Evolutionary conservation across 2,888 invertebrate genomes (phyloP).

Genomic region (Diploptera punctata): DNA sequence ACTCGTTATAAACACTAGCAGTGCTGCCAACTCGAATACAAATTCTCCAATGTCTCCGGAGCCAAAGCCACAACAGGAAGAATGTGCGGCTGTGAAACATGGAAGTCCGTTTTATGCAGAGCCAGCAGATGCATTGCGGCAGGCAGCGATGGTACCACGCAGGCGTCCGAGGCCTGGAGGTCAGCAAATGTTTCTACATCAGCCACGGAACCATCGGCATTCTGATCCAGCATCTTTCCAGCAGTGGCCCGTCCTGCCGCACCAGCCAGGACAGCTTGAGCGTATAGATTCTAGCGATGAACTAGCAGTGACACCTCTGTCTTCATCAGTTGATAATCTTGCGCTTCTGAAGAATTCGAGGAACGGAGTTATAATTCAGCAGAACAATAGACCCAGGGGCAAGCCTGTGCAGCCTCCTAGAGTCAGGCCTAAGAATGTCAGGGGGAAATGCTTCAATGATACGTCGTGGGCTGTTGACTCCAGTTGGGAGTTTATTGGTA

Average conservation of each 20-base stretch:
- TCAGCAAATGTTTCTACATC: slow-evolving; percentile 32
- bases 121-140: slow-evolving; percentile 83
- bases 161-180: slow-evolving; percentile 50
- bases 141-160: slow-evolving; percentile 49
- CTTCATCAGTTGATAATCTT: slow-evolving; percentile 74
- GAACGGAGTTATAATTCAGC: slow-evolving; percentile 41
- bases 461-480: slow-evolving; percentile 85
- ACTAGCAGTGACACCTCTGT: slow-evolving; percentile 51
- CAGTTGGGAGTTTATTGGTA: slow-evolving; percentile 89
- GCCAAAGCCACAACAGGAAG: slow-evolving; percentile 46
- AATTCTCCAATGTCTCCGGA: slow-evolving; percentile 42
- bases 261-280: slow-evolving; percentile 52
- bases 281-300: slow-evolving; percentile 54
- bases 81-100: slow-evolving; percentile 59
- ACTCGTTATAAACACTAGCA: slow-evolving; percentile 42
- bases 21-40: slow-evolving; percentile 42
- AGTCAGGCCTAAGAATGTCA: slow-evolving; percentile 53
- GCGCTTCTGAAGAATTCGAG: slow-evolving; percentile 53
- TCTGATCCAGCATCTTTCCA: slow-evolving; percentile 57
- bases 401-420: slow-evolving; percentile 77
- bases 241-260: slow-evolving; percentile 47
- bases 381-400: slow-evolving; percentile 59
- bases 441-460: slow-evolving; percentile 53
- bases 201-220: slow-evolving; percentile 53
- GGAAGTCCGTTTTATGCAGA: slow-evolving; percentile 90